Evolutionary conservation across 2,797 vertebrate species (phyloP).

Genomic region (Lithobates pipiens): DNA sequence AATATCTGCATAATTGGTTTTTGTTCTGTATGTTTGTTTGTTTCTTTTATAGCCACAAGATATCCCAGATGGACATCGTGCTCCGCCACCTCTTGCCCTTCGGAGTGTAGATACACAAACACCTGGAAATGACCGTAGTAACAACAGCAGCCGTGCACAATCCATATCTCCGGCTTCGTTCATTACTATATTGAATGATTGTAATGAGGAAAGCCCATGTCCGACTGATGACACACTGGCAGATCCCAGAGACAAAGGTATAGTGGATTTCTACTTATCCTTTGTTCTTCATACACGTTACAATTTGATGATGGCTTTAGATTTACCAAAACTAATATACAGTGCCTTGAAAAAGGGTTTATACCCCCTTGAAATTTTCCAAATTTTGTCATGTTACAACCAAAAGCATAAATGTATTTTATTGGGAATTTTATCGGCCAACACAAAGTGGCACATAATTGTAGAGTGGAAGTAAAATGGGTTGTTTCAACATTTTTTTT

Average conservation of each 20-base stretch:
- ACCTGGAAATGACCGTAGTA: slow-evolving; percentile 90
- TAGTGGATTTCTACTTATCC: too few species aligned
- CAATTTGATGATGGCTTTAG: too few species aligned
- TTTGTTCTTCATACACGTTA: too few species aligned
- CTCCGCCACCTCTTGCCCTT: slow-evolving; percentile 80
- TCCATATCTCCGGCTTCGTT: slow-evolving; percentile 93
- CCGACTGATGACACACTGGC: slow-evolving; percentile 79
- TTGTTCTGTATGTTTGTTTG: slow-evolving; percentile 55
- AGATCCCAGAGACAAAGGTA: slow-evolving; percentile 92
- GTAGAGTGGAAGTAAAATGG: too few species aligned
- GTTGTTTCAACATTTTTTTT: too few species aligned
- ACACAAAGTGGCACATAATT: too few species aligned
- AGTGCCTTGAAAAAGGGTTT: too few species aligned
- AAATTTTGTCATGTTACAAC: too few species aligned
- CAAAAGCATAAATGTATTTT: too few species aligned
- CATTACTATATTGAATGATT: slow-evolving; percentile 90
- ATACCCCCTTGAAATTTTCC: too few species aligned
- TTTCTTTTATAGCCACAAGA: slow-evolving; percentile 87
- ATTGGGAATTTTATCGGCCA: too few species aligned
- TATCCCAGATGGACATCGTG: slow-evolving; percentile 92
- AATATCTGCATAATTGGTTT: slow-evolving; percentile 38
- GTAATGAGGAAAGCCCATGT: slow-evolving; percentile 88
- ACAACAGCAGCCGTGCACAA: slow-evolving; percentile 95
- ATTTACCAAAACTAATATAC: too few species aligned
- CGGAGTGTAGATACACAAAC: slow-evolving; percentile 98